Base-by-base conservation (phyloP, 2,888 invertebrate genomes). In the Mystacides longicornis region DNA sequence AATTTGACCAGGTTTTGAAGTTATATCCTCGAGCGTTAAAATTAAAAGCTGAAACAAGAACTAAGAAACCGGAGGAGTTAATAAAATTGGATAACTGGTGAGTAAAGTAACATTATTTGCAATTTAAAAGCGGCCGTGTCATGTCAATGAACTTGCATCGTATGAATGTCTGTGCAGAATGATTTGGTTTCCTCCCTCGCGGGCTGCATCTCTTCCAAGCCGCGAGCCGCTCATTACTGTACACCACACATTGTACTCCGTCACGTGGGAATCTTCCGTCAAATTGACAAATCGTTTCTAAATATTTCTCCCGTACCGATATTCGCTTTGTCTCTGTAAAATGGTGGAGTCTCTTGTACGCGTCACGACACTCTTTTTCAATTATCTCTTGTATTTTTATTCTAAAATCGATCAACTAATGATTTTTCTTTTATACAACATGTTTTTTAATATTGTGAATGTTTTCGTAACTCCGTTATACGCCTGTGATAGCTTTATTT, bases 21-120 rank as follows among this genome's bases (percentile, higher is more conserved):
- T 80, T 93, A 69, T 94, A 94, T 78, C 92, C 93, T 67, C 86
- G 93, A 80, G 93, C 92, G 65, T 80, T 94, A 65, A 86, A 86
- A 77, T 76, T 93, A 66, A 94, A 93, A 79, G 93, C 94, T 62
- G 89, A 93, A 73, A 84, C 83, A 73, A 91, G 89, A 74, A 86
- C 85, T 71, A 93, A 93, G 81, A 94, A 89, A 78, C 90, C 93
- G 55, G 93, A 93, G 73, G 94, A 94, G 77, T 83, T 93, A 70
- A 87, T 94, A 75, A 93, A 93, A 78, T 81, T 94, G 79, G 94
- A 94, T 80, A 88, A 91, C 74, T 94, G 94, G 94, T 92, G 80
- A 90, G 89, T 86, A 70, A 68, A 67, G 71, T 73, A 74, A 72
- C 71, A 72, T 74, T 48, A 75, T 71, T 69, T 67, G 71, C 73